Percentiles rank a stretch among this genome's conserved stretches.
phyloP scores from a whole-genome alignment of 2,888 invertebrate species.

The Hydrotaea diabolus region DNA sequence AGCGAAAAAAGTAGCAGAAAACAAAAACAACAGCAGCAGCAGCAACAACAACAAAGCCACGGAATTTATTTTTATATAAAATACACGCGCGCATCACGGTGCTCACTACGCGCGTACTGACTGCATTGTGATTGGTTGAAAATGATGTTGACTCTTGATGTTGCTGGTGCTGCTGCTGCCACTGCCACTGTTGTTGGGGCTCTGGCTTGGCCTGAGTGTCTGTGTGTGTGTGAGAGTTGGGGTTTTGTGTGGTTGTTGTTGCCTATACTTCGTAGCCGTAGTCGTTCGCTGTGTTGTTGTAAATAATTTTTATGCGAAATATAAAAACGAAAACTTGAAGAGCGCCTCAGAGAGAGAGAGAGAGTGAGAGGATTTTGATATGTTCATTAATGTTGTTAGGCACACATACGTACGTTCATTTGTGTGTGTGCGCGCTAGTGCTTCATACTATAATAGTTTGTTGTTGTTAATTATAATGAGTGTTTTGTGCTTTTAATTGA shows the following conservation, averaged over 20 bases:
- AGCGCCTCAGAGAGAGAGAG: not conserved
- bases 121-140: slow-evolving; percentile 66
- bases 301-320: slow-evolving; percentile 42
- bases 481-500: slow-evolving; percentile 14
- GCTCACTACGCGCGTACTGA: slow-evolving; percentile 35
- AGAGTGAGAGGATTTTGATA: not conserved
- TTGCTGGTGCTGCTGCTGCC: slow-evolving; percentile 4
- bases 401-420: slow-evolving; percentile 24
- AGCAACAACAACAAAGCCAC: slow-evolving; percentile 39
- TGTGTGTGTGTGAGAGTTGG: no score
- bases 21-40: not conserved
- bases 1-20: slow-evolving; percentile 1
- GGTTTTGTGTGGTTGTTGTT: not conserved
- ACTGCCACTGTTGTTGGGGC: slow-evolving; percentile 41
- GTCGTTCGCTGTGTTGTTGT: slow-evolving; percentile 38
- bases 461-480: slow-evolving; percentile 17
- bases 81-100: slow-evolving; percentile 65
- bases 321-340: slow-evolving; percentile 1
- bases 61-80: slow-evolving; percentile 62
- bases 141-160: slow-evolving; percentile 11
- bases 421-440: not conserved
- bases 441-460: not conserved
- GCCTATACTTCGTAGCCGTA: not conserved
- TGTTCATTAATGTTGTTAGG: slow-evolving; percentile 2
- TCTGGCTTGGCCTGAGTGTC: no score